Base-by-base conservation (phyloP, 23 tunicate genomes). In the Ciona savignyi region DNA sequence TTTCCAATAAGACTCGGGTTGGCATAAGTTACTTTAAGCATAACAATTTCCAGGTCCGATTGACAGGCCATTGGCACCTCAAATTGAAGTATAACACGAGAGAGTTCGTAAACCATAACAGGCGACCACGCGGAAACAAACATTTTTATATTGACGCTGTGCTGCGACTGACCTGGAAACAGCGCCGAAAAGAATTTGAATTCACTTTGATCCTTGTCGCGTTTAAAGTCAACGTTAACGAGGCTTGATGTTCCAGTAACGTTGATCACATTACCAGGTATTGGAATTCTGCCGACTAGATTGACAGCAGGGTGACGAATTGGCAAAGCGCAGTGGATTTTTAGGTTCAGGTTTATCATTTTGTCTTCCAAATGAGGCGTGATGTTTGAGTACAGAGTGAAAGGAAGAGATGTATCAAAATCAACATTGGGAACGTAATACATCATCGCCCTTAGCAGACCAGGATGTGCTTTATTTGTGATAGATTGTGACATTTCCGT, bases 21-120 rank as follows among this genome's bases (percentile, higher is more conserved):
- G 22, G 19, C 32, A 2, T 34, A 23, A 24, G 62, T 35, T 1
- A 80, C 84, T 71, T 80, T 80, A 2, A 80, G 60, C 19, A 34
- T 63, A 1, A 1, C 30, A 26, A 80, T 80, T 70, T 30, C 9
- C 62, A 80, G 29, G 26, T 70, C 77, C 1, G 84, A 80, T 22
- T 80, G 84, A 28, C 84, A 80, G 28, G 63, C 30, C 84, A 80
- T 80, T n/a, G 84, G 84, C 11, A 64, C 84, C 29, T 80, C 84
- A 70, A 80, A 80, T 63, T 70, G 76, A 34, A 80, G 30, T 62
- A 34, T 21, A 23, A 80, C 66, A 21, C 33, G 62, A 6, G 66
- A n/a, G 6, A 80, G 76, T 63, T 80, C 84, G 33, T 33, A 63
- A 1, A 61, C 34, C 31, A 80, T 60, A 2, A 77, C 73, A 28